Base-by-base conservation (phyloP, 1,140 invertebrate genomes). In the Drosophila nikananu region DNA sequence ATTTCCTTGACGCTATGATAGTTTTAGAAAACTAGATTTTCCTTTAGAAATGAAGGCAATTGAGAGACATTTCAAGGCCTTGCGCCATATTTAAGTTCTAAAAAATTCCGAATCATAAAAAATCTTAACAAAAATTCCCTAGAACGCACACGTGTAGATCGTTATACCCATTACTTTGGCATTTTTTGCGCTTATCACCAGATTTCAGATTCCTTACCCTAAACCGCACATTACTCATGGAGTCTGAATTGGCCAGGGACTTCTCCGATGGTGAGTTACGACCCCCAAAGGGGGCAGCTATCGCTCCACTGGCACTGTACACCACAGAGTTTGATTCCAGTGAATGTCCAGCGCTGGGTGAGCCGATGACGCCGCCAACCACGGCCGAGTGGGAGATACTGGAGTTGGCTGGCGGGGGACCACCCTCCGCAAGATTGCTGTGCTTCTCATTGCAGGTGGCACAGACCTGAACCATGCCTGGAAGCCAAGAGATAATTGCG, bases 401-500 rank as follows among this genome's bases (percentile, higher is more conserved):
- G 79, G 30, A 37, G 2, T 39, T 13, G 10, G 52, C 57, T 4
- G 64, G 57, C 5, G 77, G 51, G 0, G 62, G 58, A 7, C 79
- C 91, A 51, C 92, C 92, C 54, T 93, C 92, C 9, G 92, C 92
- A 52, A 89, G 66, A 52, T 81, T 68, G 35, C 65, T 74, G 60
- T 93, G 89, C 73, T 93, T 93, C 52, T 93, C 92, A 55, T 92
- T 84, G 94, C 98, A 99, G 54, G 95, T 95, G 66, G 96, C 96
- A 93, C 97, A 98, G 75, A 98, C 97, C 94, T 97, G 96, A 74
- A 97, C 96, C 96, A 96, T 96, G 71, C 96, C 94, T 95, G 76
- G 32, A 23, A 25, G 51, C 46, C 32, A 55, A 10, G 0, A 52
- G 35, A 52, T 39, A 48, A 62, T 60, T 39, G 54, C 58, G 41